Base-by-base conservation (phyloP, 1,140 invertebrate genomes). In the Batillaria attramentaria region DNA sequence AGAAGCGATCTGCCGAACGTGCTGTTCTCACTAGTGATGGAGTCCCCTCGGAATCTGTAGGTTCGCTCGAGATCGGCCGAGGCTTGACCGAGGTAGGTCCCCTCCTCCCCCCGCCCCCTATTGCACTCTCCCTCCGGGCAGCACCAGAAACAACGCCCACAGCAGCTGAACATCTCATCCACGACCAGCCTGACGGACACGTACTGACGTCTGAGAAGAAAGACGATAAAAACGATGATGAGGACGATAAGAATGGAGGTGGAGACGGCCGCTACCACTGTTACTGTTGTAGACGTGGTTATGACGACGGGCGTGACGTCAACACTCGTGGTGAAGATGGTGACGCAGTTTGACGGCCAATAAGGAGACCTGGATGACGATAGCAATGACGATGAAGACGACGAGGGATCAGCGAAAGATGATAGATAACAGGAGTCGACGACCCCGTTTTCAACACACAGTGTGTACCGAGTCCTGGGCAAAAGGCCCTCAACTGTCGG, bases 371-470 rank as follows among this genome's bases (percentile, higher is more conserved):
- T 3, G 8, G 72, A 73, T 3, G 72, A 4, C 37, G 13, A 35
- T 39, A 18, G 6, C 20, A n/a, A 18, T 6, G 39, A n/a, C 3
- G 39, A 70, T 5, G 68, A 39, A 18, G 57, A 41, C 28, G 57
- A n/a, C 3, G 73, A 75, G 28, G 50, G 37, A 4, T 75, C 73
- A 37, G 57, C 31, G 73, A 75, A 42, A 37, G 73, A 75, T 4
- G 73, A 62, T 6, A 75, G 73, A 24, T 57, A 50, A 42, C 73
- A 75, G 24, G 73, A 75, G 73, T 75, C 73, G 33, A 75, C 54
- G 54, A 62, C 37, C 16, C 73, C 73, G 54, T 65, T 75, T 28
- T 75, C 73, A 20, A 75, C 73, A n/a, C 73, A 75, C 6, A 75
- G n/a, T 33, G 73, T 75, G 73, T 75, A 75, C 37, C 73, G 73